phyloP scores from a whole-genome alignment of 2,888 invertebrate genomes.

The Heliconius sara region DNA sequence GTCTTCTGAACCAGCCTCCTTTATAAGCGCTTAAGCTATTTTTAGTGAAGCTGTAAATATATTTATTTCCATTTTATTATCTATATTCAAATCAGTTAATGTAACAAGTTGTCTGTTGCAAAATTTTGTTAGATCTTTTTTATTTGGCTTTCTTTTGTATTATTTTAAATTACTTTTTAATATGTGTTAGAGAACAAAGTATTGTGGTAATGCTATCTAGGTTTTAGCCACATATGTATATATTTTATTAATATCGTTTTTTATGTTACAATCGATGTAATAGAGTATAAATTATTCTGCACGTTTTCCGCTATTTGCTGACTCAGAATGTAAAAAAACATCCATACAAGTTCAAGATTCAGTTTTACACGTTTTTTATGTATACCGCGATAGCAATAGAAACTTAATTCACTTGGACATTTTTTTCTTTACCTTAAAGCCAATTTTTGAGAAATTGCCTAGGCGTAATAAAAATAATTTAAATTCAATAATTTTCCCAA shows the following conservation, averaged over 20 bases:
- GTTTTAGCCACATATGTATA: no score
- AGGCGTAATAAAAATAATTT: no score
- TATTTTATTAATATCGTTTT: neutral
- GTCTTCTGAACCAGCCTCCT: neutral
- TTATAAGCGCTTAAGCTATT: neutral
- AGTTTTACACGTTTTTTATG: no score
- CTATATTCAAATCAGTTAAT: neutral
- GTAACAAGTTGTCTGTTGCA: neutral
- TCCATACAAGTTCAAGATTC: no score
- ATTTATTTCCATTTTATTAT: constrained; percentile 7
- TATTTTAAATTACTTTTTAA: neutral
- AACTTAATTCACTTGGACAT: neutral
- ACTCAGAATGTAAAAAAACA: no score
- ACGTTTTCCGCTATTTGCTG: no score
- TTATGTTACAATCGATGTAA: neutral
- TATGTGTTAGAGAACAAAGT: no score
- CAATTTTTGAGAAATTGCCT: no score
- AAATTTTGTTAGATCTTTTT: neutral
- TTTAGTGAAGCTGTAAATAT: constrained; percentile 11
- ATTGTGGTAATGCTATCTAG: no score
- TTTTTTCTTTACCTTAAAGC: neutral
- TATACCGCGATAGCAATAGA: neutral
- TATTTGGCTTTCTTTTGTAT: neutral
- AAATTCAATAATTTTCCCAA: no score
- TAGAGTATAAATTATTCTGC: neutral